phyloP scores from a whole-genome alignment of 1,140 invertebrate species.

The Macrobrachium rosenbergii region DNA sequence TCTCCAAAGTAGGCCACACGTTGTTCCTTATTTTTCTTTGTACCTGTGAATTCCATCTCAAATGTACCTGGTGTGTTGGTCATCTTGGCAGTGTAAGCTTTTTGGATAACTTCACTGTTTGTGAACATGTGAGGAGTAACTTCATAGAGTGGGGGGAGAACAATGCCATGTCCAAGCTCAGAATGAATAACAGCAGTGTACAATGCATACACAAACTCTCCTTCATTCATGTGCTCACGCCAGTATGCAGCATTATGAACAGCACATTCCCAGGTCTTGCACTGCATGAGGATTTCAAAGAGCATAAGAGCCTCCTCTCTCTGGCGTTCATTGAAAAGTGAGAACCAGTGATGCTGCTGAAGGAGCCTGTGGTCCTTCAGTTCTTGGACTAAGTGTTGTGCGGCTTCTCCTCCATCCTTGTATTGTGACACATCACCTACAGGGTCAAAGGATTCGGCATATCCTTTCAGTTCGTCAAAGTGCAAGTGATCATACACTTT shows the following conservation, averaged over 20 bases:
- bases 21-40: slow-evolving; percentile 69
- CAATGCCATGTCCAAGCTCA: background rate
- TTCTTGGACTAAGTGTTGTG: slow-evolving; percentile 1
- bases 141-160: slow-evolving; percentile 78
- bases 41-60: slow-evolving; percentile 47
- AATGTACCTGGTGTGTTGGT: slow-evolving; percentile 67
- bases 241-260: slow-evolving; percentile 28
- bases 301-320: slow-evolving; percentile 37
- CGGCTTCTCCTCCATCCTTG: slow-evolving; percentile 20
- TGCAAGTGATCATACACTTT: background rate
- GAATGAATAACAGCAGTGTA: slow-evolving; percentile 37
- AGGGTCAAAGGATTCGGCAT: slow-evolving; percentile 16
- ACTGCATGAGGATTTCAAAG: slow-evolving; percentile 42
- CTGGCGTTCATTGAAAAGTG: slow-evolving; percentile 35
- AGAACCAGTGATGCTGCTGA: slow-evolving; percentile 35
- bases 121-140: slow-evolving; percentile 74
- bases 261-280: slow-evolving; percentile 20
- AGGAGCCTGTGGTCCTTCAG: background rate
- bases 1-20: slow-evolving; percentile 77
- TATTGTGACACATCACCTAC: slow-evolving; percentile 19
- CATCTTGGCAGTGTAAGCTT: slow-evolving; percentile 69
- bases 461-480: slow-evolving; percentile 26
- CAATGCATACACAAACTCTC: slow-evolving; percentile 26
- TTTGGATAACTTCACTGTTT: slow-evolving; percentile 68
- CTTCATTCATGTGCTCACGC: slow-evolving; percentile 34